Conservation (phyloP, 2,888 invertebrate genomes). For the Bruchidius siliquastri region DNA sequence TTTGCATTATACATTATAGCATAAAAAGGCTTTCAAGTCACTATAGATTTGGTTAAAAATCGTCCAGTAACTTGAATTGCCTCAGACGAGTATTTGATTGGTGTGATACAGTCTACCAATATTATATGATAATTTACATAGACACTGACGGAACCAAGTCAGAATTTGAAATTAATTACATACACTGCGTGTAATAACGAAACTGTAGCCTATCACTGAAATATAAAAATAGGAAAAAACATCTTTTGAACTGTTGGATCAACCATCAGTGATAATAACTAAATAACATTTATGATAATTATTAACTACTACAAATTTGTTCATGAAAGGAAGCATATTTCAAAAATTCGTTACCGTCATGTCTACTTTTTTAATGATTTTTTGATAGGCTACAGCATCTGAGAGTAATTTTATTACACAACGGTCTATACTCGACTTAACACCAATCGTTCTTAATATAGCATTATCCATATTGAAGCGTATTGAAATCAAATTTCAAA, state of each 20-base stretch:
- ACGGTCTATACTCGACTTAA: neutral
- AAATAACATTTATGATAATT: too few relatives aligned
- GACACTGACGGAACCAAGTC: neutral
- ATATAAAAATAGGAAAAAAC: neutral
- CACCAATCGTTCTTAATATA: neutral
- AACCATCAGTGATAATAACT: too few relatives aligned
- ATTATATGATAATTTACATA: neutral
- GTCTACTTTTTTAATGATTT: neutral
- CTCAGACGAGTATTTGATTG: neutral
- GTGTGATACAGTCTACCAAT: neutral
- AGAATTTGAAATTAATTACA: neutral
- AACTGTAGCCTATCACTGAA: neutral
- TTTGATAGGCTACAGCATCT: neutral
- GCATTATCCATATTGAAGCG: neutral
- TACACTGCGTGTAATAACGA: neutral
- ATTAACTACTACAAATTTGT: too few relatives aligned
- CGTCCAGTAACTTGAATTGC: neutral
- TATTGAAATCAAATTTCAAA: neutral
- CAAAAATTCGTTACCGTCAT: too few relatives aligned
- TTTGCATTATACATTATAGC: constrained; percentile 36
- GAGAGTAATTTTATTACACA: neutral
- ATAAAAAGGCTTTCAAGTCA: neutral
- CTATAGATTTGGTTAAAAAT: neutral
- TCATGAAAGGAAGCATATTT: too few relatives aligned
- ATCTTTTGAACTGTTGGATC: neutral